phyloP scores from a whole-genome alignment of 2,797 vertebrate species.

The Mus caroli region DNA sequence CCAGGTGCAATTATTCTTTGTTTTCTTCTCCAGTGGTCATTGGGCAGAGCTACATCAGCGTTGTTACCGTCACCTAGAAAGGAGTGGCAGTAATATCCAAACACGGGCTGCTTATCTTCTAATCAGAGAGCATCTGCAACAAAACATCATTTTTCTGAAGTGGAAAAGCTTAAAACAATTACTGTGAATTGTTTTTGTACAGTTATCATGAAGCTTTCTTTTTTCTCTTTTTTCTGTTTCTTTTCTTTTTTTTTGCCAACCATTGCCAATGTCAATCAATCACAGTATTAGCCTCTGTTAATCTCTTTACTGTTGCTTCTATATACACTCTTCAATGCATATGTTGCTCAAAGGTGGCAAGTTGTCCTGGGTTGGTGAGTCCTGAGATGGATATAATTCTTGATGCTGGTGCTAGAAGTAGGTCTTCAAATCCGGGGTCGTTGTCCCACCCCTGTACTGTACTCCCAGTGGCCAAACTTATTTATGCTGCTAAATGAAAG shows the following conservation, averaged over 20 bases:
- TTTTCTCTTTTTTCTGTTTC: constrained; percentile 23
- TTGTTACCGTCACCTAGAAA: constrained; percentile 83
- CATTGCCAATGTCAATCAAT: constrained; percentile 96
- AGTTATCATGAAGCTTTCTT: constrained; percentile 90
- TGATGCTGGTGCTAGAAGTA: constrained; percentile 94
- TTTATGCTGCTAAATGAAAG: constrained; percentile 99
- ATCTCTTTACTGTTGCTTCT: constrained; percentile 92
- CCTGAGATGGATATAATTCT: constrained; percentile 93
- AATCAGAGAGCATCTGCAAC: constrained; percentile 90
- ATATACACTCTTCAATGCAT: constrained; percentile 90
- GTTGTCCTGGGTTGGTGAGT: constrained; percentile 94
- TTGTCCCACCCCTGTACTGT: constrained; percentile 94
- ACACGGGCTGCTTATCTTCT: constrained; percentile 88
- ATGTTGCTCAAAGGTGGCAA: constrained; percentile 92
- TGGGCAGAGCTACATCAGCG: constrained; percentile 79
- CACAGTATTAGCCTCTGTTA: constrained; percentile 99
- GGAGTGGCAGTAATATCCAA: constrained; percentile 84
- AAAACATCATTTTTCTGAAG: constrained; percentile 90
- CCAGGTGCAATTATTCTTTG: constrained; percentile 93
- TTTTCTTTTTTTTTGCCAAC: constrained; percentile 87
- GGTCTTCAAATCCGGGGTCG: constrained; percentile 93
- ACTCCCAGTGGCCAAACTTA: constrained; percentile 99
- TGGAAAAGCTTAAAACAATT: constrained; percentile 91
- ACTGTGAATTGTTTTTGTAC: constrained; percentile 97
- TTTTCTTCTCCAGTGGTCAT: constrained; percentile 87